phyloP scores from a whole-genome alignment of 2,113 vertebrate species.

The Murina feae region DNA sequence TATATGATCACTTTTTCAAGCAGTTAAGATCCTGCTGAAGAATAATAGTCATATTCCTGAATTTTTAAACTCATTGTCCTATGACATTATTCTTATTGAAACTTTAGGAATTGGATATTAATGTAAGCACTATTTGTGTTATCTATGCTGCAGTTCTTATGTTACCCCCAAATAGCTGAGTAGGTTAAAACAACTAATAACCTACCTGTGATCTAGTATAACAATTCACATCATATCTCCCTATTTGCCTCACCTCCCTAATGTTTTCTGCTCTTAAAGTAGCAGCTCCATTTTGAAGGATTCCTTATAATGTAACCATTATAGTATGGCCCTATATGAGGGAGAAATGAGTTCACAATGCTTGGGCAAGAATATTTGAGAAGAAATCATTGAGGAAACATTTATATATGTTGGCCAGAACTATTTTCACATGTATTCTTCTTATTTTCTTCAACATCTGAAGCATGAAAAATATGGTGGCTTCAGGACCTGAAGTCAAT shows the following conservation, averaged over 20 bases:
- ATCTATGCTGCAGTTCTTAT: background rate
- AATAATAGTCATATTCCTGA: background rate
- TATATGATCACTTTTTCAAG: background rate
- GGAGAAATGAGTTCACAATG: background rate
- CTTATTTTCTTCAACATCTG: background rate
- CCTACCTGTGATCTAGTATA: background rate
- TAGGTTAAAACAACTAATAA: background rate
- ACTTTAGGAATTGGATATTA: background rate
- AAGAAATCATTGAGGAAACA: background rate
- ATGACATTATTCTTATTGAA: background rate
- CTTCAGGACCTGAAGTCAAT: background rate
- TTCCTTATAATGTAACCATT: background rate
- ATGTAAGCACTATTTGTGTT: background rate
- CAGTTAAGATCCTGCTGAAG: background rate
- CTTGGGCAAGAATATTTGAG: background rate
- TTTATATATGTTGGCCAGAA: background rate
- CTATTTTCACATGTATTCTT: background rate
- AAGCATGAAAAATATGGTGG: background rate
- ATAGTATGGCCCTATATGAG: background rate
- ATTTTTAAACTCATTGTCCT: background rate
- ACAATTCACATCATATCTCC: background rate
- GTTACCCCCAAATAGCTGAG: background rate
- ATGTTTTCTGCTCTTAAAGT: background rate
- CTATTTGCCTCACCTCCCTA: background rate
- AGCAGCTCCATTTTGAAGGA: background rate